A percentile compares a stretch with the other conserved stretches of the same genome.
These are phyloP conservation scores for Meloe dianella DNA, from an alignment of 2,888 invertebrate species.

Conservation along the genomic window DNA sequence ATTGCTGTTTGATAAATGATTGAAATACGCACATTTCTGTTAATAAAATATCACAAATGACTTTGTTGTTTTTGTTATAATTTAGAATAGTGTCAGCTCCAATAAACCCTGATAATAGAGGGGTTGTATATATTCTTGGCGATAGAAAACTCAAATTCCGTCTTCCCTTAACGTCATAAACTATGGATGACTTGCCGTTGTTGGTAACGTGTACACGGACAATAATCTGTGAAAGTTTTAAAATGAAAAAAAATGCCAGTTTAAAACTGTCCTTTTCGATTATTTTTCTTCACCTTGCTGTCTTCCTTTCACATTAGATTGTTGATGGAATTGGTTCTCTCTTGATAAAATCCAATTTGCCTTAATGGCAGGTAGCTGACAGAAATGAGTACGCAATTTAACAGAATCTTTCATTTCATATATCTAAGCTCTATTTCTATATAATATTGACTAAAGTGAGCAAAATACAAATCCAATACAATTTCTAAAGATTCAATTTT, in stretches of 20 bases:
- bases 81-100: slow-evolving; percentile 47
- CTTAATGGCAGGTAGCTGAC: slow-evolving; percentile 12
- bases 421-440: background rate
- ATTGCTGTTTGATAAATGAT: background rate
- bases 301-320: slow-evolving; percentile 14
- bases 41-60: slow-evolving; percentile 48
- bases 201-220: slow-evolving; percentile 29
- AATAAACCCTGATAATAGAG: slow-evolving; percentile 35
- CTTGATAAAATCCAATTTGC: slow-evolving; percentile 13
- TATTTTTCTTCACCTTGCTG: slow-evolving; percentile 13
- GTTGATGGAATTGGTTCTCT: slow-evolving; percentile 26
- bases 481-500: background rate
- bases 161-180: slow-evolving; percentile 33
- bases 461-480: background rate
- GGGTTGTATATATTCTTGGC: slow-evolving; percentile 38
- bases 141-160: slow-evolving; percentile 25
- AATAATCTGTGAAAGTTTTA: slow-evolving; percentile 28
- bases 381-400: slow-evolving; percentile 7
- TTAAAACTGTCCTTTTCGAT: slow-evolving; percentile 15
- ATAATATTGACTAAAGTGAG: background rate
- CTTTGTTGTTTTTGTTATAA: slow-evolving; percentile 46
- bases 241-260: background rate
- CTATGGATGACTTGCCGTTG: slow-evolving; percentile 31
- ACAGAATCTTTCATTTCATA: background rate
- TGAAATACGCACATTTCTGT: slow-evolving; percentile 19